Conservation (phyloP, 2,888 invertebrate species). For the Rhyacophila evoluta region DNA sequence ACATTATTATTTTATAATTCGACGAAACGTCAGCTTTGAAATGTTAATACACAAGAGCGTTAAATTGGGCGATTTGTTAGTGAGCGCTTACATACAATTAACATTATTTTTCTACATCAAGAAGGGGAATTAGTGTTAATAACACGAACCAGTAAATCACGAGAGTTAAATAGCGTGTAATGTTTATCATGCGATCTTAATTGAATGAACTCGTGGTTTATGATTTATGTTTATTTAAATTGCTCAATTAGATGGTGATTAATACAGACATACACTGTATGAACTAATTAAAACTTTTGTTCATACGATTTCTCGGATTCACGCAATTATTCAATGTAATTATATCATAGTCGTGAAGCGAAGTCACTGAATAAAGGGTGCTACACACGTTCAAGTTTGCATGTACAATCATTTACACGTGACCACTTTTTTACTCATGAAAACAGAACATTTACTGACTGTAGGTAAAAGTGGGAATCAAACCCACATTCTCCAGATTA, state of each 20-base stretch:
- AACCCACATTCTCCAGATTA: too few relatives aligned
- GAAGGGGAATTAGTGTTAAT: neutral
- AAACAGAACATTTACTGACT: too few relatives aligned
- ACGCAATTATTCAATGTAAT: too few relatives aligned
- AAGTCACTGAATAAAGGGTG: too few relatives aligned
- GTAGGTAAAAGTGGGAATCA: too few relatives aligned
- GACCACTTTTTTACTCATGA: too few relatives aligned
- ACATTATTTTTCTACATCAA: neutral
- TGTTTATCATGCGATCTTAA: neutral
- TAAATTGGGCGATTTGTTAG: constrained; percentile 15
- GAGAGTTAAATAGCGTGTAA: neutral
- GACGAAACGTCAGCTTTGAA: neutral
- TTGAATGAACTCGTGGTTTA: neutral
- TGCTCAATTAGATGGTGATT: neutral
- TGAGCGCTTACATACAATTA: neutral
- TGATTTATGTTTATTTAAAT: neutral
- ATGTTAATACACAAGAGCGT: neutral
- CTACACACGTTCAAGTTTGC: too few relatives aligned
- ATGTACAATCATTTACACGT: too few relatives aligned
- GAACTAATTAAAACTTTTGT: too few relatives aligned
- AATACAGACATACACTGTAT: too few relatives aligned
- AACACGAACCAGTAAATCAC: neutral
- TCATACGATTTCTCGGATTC: too few relatives aligned
- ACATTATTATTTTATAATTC: neutral
- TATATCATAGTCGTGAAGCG: too few relatives aligned